Percentiles rank a stretch among this genome's conserved stretches.
Conservation (phyloP, 35 echinoderm and acorn worm species). For the Ophioderma brevispina region DNA sequence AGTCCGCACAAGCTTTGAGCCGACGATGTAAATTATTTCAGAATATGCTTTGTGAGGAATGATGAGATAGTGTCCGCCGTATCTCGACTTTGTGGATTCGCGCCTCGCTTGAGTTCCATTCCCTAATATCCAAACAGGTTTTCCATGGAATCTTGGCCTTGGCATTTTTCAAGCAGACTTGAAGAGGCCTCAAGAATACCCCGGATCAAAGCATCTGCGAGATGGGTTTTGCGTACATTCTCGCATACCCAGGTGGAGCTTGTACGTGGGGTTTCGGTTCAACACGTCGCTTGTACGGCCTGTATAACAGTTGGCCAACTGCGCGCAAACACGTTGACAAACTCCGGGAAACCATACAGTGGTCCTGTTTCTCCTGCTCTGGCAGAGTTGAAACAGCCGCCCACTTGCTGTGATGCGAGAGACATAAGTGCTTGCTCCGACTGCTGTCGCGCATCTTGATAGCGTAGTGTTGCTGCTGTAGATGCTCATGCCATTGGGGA, state of each 20-base stretch:
- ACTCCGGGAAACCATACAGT: constrained; percentile 90
- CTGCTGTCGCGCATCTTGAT: constrained; percentile 55
- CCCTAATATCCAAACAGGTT: constrained; percentile 85
- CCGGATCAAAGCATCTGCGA: constrained; percentile 70
- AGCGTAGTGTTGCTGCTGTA: constrained; percentile 68
- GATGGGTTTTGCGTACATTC: constrained; percentile 90
- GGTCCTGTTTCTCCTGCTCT: constrained; percentile 78
- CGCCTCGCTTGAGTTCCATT: constrained; percentile 86
- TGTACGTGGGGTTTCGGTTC: constrained; percentile 85
- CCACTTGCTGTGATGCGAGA: constrained; percentile 76
- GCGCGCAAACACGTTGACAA: constrained; percentile 87
- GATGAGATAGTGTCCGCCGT: constrained; percentile 95
- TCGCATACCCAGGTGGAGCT: constrained; percentile 61
- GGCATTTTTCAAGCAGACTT: constrained; percentile 56
- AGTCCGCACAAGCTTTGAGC: constrained; percentile 66
- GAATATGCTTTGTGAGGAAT: constrained; percentile 83
- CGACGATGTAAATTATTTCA: constrained; percentile 73
- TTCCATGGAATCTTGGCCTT: constrained; percentile 87
- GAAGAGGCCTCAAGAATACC: constrained; percentile 84
- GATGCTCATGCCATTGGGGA: constrained; percentile 41
- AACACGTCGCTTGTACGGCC: constrained; percentile 55
- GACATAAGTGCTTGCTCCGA: constrained; percentile 78
- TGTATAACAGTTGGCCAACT: constrained; percentile 65
- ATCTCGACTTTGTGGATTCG: constrained; percentile 96
- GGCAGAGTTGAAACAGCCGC: constrained; percentile 90